phyloP scores from a whole-genome alignment of 2,113 vertebrate species.

The Ciconia boyciana region DNA sequence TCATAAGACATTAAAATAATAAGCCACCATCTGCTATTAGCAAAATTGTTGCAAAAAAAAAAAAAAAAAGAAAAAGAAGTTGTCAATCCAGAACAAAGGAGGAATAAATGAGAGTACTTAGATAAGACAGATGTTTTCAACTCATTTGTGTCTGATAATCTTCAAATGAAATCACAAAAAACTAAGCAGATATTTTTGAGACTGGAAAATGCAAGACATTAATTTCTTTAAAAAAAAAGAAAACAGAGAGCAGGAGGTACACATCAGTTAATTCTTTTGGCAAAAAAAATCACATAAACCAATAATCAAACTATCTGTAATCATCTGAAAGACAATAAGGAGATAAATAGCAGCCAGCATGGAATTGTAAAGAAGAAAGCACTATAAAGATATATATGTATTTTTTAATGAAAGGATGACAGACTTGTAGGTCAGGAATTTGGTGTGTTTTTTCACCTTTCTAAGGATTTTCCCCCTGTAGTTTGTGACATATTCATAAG shows the following conservation, averaged over 20 bases:
- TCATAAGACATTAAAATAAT: neutral
- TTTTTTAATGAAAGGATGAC: neutral
- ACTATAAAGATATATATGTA: neutral
- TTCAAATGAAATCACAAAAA: neutral
- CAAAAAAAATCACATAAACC: neutral
- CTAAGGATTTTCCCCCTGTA: neutral
- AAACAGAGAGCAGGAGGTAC: neutral
- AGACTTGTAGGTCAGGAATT: neutral
- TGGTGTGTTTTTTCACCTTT: neutral
- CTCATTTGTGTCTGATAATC: neutral
- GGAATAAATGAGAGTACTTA: neutral
- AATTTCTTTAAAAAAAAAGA: accelerated
- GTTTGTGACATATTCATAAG: neutral
- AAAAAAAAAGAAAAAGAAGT: neutral
- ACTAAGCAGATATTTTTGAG: neutral
- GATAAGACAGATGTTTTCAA: neutral
- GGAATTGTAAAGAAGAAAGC: neutral
- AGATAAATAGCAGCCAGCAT: neutral
- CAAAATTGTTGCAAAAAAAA: neutral
- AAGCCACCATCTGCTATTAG: neutral
- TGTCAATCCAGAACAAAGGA: neutral
- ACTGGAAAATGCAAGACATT: neutral
- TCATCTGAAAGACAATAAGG: neutral
- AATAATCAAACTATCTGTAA: neutral
- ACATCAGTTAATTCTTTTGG: neutral